Percentiles rank a stretch among this genome's conserved stretches.
phyloP scores from a whole-genome alignment of 2,797 vertebrate species.

The Coluber constrictor region DNA sequence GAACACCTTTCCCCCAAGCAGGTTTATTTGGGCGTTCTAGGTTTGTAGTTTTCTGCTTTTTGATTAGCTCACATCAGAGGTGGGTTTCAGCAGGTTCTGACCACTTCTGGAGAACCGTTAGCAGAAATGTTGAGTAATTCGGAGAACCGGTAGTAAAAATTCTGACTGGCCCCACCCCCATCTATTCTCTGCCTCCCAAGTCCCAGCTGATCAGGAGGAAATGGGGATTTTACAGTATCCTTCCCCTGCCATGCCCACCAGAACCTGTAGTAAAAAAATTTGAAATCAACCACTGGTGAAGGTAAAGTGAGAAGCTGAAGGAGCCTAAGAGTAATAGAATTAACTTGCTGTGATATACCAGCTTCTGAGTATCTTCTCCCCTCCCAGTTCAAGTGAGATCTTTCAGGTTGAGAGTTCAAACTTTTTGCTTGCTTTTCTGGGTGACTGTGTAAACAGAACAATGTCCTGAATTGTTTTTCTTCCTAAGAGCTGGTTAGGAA shows the following conservation, averaged over 20 bases:
- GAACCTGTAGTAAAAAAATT: too few species aligned
- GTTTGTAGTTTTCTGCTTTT: background rate
- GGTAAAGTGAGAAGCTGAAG: background rate
- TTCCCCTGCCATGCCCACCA: too few species aligned
- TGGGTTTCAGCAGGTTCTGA: too few species aligned
- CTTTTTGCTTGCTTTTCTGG: background rate
- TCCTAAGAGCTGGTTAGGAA: background rate
- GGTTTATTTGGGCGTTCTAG: background rate
- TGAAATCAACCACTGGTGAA: background rate
- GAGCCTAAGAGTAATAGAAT: background rate
- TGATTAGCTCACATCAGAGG: background rate
- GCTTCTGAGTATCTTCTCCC: background rate
- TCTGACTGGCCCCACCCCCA: too few species aligned
- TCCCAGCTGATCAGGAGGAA: too few species aligned
- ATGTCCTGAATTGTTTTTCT: background rate
- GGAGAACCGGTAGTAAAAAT: too few species aligned
- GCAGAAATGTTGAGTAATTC: too few species aligned
- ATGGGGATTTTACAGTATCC: too few species aligned
- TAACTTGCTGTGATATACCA: background rate
- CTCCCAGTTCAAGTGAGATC: fast-evolving
- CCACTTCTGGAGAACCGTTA: too few species aligned
- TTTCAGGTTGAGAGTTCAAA: background rate
- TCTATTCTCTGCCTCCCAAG: too few species aligned
- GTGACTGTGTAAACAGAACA: background rate
- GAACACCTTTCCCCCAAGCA: background rate